Base-by-base conservation (phyloP, 2,113 vertebrate genomes). In the Paramisgurnus dabryanus region DNA sequence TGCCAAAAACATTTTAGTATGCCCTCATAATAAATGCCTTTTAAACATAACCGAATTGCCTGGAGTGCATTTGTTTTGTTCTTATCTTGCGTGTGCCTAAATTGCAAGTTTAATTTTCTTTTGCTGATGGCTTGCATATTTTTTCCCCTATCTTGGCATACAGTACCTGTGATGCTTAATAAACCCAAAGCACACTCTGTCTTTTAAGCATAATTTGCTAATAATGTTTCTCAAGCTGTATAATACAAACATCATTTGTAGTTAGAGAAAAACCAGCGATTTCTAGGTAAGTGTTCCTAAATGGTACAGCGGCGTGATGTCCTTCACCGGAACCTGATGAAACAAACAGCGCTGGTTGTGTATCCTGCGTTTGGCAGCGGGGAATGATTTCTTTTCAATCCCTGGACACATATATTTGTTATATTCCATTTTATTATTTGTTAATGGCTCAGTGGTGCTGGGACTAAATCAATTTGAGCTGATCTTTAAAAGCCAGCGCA, bases 401-500 rank as follows among this genome's bases (percentile, higher is more conserved):
- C 77, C 85, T 47, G 6, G 57, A 78, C 7, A 63, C 82, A 75
- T 78, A 72, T 86, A 84, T 82, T 70, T 81, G 71, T 83, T 82
- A 64, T 79, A 83, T 86, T 88, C 68, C 57, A 60, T 82, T 85
- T 85, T 74, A 76, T 88, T 83, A 83, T 86, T 84, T 73, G 82
- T 82, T 82, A 87, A 81, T 66, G 79, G 76, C 60, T 78, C 76
- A 67, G 79, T 61, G 47, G 69, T 85, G 84, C 83, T 76, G 66
- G 69, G 84, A 77, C 76, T 86, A 82, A 90, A 90, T 89, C 87
- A 89, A 83, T 89, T 88, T 79, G 83, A 81, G 34, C 80, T 88
- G 85, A 88, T 88, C 87, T 88, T 84, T 87, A 85, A 88, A 91
- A 90, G 80, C 83, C 76, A 76, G 79, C 84, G 84, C 84, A 85